These are phyloP conservation scores for Saguinus imperator DNA, from an alignment of 2,113 vertebrate species.

Conservation along the genomic window DNA sequence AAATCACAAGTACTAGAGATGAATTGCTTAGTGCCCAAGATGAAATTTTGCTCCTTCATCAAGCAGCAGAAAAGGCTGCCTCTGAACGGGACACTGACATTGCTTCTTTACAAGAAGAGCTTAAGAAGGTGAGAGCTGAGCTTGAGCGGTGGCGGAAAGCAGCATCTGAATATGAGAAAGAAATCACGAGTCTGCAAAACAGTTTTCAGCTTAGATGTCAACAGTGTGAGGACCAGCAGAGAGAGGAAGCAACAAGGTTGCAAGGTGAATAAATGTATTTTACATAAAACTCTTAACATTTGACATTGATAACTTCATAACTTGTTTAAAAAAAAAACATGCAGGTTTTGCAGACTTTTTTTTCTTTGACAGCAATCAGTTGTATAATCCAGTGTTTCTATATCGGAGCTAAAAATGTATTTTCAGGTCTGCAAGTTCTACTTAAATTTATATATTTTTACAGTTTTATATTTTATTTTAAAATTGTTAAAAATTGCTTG, in stretches of 20 bases:
- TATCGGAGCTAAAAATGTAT: neutral
- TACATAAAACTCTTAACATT: constrained; percentile 1
- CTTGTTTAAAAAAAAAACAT: neutral
- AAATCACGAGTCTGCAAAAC: constrained; percentile 91
- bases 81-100: constrained; percentile 92
- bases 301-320: neutral
- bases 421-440: neutral
- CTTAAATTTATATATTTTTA: neutral
- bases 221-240: constrained; percentile 88
- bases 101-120: constrained; percentile 89
- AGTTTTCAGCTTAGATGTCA: constrained; percentile 89
- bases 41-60: constrained; percentile 93
- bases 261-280: constrained; percentile 84
- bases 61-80: constrained; percentile 90
- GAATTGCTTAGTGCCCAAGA: constrained; percentile 93
- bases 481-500: neutral
- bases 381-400: neutral
- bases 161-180: constrained; percentile 91
- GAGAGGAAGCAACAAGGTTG: constrained; percentile 85
- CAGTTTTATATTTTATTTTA: neutral
- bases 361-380: neutral
- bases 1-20: constrained; percentile 90
- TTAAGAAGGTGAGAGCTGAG: constrained; percentile 87
- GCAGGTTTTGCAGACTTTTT: neutral
- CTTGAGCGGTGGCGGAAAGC: constrained; percentile 92